Evolutionary conservation across 2,797 vertebrate species (phyloP).

Genomic region (Oophaga sylvatica): DNA sequence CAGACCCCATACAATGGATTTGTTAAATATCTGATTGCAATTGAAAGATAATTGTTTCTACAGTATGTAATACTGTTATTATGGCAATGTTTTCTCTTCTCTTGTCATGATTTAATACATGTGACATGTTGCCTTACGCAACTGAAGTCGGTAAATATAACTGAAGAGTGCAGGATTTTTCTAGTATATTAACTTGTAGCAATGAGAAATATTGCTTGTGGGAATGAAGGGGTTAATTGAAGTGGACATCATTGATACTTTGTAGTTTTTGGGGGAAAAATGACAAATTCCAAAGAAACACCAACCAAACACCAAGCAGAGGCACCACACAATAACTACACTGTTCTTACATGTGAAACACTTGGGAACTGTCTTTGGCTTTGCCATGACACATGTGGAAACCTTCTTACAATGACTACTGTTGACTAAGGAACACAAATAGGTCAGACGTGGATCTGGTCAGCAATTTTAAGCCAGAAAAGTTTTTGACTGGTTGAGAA

Average conservation of each 20-base stretch:
- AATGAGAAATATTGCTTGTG: neutral
- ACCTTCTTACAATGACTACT: slow-evolving; percentile 88
- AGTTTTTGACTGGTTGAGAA: neutral
- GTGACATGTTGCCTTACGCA: neutral
- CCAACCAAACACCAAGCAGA: slow-evolving; percentile 57
- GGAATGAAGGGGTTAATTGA: slow-evolving; percentile 51
- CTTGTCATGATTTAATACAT: slow-evolving; percentile 24
- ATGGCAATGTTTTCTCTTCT: neutral
- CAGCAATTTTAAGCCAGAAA: neutral
- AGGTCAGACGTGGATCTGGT: slow-evolving; percentile 52
- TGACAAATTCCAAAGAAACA: slow-evolving; percentile 47
- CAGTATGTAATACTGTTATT: neutral
- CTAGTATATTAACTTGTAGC: neutral
- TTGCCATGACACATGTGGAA: slow-evolving; percentile 88
- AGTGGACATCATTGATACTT: neutral
- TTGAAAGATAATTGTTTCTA: slow-evolving; percentile 3
- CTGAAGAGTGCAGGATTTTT: neutral
- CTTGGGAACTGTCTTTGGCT: slow-evolving; percentile 83
- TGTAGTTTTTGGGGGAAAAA: slow-evolving; percentile 11
- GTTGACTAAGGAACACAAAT: slow-evolving; percentile 83
- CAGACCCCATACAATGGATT: slow-evolving; percentile 38
- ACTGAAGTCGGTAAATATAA: neutral
- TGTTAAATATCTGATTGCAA: slow-evolving; percentile 1
- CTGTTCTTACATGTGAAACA: slow-evolving; percentile 89
- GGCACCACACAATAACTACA: slow-evolving; percentile 67